phyloP scores from a whole-genome alignment of 2,113 vertebrate genomes.

The Clarias gariepinus region DNA sequence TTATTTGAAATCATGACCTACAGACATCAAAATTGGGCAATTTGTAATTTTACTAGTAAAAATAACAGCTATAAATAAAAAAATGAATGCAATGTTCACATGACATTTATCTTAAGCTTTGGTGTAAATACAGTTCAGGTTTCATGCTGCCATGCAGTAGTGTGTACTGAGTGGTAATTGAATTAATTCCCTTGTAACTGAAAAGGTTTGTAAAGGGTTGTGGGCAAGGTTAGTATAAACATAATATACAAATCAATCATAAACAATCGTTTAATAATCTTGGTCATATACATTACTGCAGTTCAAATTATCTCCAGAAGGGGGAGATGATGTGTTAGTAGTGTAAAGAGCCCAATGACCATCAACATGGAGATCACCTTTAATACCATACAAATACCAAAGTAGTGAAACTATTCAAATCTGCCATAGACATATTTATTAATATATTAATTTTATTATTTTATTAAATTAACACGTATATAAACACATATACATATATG shows the following conservation, averaged over 20 bases:
- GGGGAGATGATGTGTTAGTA: neutral
- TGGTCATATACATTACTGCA: neutral
- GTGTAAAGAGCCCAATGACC: too few species aligned
- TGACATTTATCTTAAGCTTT: neutral
- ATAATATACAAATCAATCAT: neutral
- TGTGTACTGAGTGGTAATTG: neutral
- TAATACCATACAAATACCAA: neutral
- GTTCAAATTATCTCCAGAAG: neutral
- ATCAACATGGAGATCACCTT: neutral
- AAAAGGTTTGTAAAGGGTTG: neutral
- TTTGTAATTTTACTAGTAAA: neutral
- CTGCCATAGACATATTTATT: neutral
- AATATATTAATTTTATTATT: neutral
- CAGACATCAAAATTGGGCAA: neutral
- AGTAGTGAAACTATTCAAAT: neutral
- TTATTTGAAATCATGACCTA: neutral
- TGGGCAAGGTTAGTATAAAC: neutral
- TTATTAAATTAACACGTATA: too few species aligned
- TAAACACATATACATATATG: too few species aligned
- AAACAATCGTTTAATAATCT: neutral
- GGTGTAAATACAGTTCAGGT: neutral
- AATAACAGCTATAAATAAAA: neutral
- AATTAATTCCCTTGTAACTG: neutral
- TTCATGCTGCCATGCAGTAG: neutral
- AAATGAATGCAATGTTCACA: neutral